Conservation (phyloP, 2,797 vertebrate species). For the Pseudotriccus pelzelni region DNA sequence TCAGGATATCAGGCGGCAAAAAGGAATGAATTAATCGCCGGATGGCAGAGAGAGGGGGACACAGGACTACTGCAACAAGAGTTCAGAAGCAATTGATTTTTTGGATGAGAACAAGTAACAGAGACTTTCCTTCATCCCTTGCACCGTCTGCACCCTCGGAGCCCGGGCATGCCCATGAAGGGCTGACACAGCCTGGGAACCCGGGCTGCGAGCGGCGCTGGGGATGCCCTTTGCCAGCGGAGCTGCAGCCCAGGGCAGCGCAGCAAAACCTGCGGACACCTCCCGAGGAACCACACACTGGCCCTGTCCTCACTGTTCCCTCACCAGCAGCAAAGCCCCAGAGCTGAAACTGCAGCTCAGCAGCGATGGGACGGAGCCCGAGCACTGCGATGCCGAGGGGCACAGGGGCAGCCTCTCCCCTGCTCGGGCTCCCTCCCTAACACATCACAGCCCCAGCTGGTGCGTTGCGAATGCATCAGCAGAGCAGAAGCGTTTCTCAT, state of each 20-base stretch:
- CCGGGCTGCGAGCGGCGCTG: neutral
- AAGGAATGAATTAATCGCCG: neutral
- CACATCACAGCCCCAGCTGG: neutral
- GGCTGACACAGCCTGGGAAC: neutral
- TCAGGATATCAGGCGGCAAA: neutral
- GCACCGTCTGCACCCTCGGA: neutral
- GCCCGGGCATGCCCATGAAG: neutral
- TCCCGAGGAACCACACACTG: neutral
- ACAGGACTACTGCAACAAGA: neutral
- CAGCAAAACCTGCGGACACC: neutral
- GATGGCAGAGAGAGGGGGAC: fast-evolving
- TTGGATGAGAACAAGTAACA: neutral
- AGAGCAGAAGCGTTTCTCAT: neutral
- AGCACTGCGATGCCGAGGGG: neutral
- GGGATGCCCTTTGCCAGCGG: neutral
- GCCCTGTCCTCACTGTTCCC: neutral
- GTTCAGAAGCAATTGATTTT: constrained; percentile 5
- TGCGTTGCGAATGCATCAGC: neutral
- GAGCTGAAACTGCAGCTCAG: neutral
- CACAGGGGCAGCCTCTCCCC: neutral
- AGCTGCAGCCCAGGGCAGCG: neutral
- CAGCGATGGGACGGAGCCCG: neutral
- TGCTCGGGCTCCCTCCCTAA: neutral
- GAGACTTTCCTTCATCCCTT: neutral
- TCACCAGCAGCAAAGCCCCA: neutral